phyloP scores from a whole-genome alignment of 2,797 vertebrate species.

The Enteromius viviparus region DNA sequence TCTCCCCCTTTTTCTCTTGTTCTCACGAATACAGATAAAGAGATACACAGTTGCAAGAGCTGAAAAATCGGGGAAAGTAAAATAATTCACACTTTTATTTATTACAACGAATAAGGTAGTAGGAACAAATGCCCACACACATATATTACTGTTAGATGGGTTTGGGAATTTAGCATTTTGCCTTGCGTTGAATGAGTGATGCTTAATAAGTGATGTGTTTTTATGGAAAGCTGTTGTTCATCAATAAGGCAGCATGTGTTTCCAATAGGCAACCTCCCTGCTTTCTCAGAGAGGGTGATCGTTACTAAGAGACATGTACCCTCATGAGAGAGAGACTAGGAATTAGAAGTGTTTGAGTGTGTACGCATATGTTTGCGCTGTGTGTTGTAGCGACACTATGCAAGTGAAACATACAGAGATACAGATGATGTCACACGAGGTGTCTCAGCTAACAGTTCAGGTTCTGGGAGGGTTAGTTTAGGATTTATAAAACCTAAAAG shows the following conservation, averaged over 20 bases:
- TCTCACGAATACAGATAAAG: constrained; percentile 19
- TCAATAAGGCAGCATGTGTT: constrained; percentile 67
- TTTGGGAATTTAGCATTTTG: constrained; percentile 54
- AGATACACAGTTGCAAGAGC: constrained; percentile 1
- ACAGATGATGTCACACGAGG: neutral
- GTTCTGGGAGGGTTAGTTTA: neutral
- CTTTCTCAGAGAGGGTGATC: constrained; percentile 58
- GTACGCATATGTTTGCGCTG: constrained; percentile 15
- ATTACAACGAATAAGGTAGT: neutral
- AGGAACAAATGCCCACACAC: neutral
- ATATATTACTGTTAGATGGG: constrained; percentile 31
- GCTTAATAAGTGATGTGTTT: constrained; percentile 40
- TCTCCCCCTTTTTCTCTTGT: constrained; percentile 25
- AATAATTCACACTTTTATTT: neutral
- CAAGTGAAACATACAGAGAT: neutral
- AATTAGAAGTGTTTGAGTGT: constrained; percentile 22
- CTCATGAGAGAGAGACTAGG: constrained; percentile 6
- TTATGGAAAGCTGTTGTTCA: constrained; percentile 54
- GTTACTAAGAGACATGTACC: constrained; percentile 54
- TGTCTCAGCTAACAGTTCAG: neutral
- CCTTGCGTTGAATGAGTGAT: constrained; percentile 26
- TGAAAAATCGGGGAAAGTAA: constrained; percentile 2
- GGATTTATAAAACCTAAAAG: neutral
- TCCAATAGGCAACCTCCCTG: constrained; percentile 53
- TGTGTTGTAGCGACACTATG: neutral